phyloP scores from a whole-genome alignment of 2,797 vertebrate genomes.

The Macrochelys suwanniensis region DNA sequence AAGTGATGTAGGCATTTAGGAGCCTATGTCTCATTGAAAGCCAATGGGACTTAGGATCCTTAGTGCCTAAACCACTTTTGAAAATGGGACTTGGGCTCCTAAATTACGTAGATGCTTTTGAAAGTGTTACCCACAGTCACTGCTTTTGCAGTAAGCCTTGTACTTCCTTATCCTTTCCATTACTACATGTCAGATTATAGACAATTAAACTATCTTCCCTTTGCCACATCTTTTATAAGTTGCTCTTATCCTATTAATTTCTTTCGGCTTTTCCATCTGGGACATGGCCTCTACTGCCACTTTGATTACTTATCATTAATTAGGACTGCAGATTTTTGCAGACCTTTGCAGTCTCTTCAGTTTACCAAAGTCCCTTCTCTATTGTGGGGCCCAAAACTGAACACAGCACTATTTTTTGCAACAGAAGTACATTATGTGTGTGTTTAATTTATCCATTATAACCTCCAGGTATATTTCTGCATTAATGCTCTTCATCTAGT shows the following conservation, averaged over 20 bases:
- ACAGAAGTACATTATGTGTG: background rate
- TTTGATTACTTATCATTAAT: background rate
- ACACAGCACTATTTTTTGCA: background rate
- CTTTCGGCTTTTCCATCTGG: background rate
- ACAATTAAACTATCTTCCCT: background rate
- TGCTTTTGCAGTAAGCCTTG: background rate
- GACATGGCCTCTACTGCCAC: background rate
- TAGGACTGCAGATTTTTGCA: background rate
- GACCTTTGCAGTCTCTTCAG: background rate
- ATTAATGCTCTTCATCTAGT: background rate
- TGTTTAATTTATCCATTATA: conserved; percentile 20
- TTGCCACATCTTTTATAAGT: background rate
- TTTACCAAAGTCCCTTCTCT: background rate
- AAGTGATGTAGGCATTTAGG: background rate
- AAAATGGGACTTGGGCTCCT: background rate
- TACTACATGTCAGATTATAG: background rate
- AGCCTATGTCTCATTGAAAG: background rate
- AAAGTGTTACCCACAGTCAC: background rate
- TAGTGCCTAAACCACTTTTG: background rate
- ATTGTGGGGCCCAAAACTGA: background rate
- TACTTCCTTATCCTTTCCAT: rapidly evolving
- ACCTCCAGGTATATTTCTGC: conserved; percentile 14
- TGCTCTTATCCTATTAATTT: background rate
- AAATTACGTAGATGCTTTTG: background rate
- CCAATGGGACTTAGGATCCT: background rate